Evolutionary conservation across 2,888 invertebrate species (phyloP).

Genomic region (Parnassius mnemosyne): DNA sequence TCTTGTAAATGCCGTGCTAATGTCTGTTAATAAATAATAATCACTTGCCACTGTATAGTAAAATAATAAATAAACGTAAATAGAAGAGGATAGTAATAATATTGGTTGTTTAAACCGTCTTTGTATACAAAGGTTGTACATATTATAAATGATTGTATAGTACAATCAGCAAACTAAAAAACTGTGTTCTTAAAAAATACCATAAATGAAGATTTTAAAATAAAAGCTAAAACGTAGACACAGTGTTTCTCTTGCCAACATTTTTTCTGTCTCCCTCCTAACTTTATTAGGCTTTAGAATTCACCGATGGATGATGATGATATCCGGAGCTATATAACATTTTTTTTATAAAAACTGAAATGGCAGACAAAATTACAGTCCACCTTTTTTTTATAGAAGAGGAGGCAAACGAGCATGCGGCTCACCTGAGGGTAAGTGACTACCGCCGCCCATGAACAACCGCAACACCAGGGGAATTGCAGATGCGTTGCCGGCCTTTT

Average conservation of each 20-base stretch:
- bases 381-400: no score
- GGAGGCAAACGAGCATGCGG: no score
- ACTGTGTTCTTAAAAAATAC: constrained; percentile 25
- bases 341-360: no score
- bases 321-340: no score
- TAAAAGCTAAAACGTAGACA: constrained; percentile 5
- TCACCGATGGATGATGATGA: no score
- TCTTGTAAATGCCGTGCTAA: constrained; percentile 5
- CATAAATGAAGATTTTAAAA: constrained; percentile 24
- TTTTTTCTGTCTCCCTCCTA: background rate
- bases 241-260: background rate
- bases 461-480: no score
- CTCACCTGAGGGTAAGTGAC: no score
- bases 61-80: constrained; percentile 12
- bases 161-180: constrained; percentile 10
- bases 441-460: no score
- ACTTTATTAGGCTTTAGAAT: no score
- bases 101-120: constrained; percentile 25
- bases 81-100: constrained; percentile 15
- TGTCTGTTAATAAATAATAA: constrained; percentile 13
- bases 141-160: constrained; percentile 20
- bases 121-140: constrained; percentile 27
- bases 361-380: no score
- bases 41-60: constrained; percentile 22
- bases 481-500: no score